phyloP scores from a whole-genome alignment of 2,113 vertebrate species.

The Gobius niger region DNA sequence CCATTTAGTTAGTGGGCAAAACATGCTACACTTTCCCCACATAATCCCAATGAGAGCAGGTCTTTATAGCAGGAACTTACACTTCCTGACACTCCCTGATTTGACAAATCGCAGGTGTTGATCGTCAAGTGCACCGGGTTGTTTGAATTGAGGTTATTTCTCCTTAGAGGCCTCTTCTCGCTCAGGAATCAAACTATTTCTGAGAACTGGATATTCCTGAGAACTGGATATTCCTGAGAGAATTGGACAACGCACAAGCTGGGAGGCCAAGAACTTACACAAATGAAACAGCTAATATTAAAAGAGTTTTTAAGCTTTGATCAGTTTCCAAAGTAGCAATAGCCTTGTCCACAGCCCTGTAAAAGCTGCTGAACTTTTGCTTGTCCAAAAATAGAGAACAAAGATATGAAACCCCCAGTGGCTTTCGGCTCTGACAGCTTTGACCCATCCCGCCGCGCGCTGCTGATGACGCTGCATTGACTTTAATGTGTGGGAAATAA shows the following conservation, averaged over 20 bases:
- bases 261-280: too few relatives aligned
- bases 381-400: neutral
- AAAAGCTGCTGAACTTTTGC: neutral
- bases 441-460: neutral
- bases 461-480: neutral
- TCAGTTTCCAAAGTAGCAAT: neutral
- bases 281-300: too few relatives aligned
- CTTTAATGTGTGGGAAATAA: slow-evolving; percentile 5
- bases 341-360: neutral
- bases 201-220: too few relatives aligned
- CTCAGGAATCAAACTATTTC: too few relatives aligned
- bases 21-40: neutral
- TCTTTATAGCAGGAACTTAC: neutral
- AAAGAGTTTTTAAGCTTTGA: too few relatives aligned
- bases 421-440: neutral
- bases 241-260: too few relatives aligned
- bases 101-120: neutral
- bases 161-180: too few relatives aligned
- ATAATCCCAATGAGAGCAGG: neutral
- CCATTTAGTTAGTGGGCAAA: too few relatives aligned
- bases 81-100: neutral
- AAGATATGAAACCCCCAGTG: neutral
- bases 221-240: too few relatives aligned
- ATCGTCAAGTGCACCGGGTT: too few relatives aligned
- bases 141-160: too few relatives aligned